phyloP scores from a whole-genome alignment of 2,888 invertebrate genomes.

The Orchestes rusci region DNA sequence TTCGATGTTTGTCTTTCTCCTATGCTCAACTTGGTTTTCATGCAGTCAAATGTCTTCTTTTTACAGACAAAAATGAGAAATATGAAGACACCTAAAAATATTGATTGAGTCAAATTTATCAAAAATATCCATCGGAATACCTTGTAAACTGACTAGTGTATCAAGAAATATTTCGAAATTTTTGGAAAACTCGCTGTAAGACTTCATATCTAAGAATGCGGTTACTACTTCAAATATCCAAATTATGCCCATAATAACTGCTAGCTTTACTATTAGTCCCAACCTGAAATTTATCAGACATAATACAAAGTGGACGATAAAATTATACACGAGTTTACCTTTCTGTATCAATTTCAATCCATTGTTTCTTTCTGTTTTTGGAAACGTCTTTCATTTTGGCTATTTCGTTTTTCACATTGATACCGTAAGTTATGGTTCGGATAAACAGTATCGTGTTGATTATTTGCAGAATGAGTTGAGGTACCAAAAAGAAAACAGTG shows the following conservation, averaged over 20 bases:
- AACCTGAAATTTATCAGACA: slow-evolving; percentile 56
- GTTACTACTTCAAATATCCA: slow-evolving; percentile 64
- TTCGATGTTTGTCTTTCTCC: slow-evolving; percentile 10
- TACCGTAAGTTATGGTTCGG: slow-evolving; percentile 62
- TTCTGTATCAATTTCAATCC: slow-evolving; percentile 60
- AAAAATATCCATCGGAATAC: no score
- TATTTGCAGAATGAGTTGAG: no score
- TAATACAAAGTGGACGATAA: no score
- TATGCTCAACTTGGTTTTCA: slow-evolving; percentile 13
- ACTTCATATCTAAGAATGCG: slow-evolving; percentile 46
- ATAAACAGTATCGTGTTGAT: slow-evolving; percentile 62
- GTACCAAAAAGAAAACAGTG: no score
- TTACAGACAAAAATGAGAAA: slow-evolving; percentile 33
- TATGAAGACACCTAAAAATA: slow-evolving; percentile 29
- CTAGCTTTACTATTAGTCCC: slow-evolving; percentile 63
- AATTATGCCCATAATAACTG: slow-evolving; percentile 72
- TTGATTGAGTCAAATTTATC: background rate
- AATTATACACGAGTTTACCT: no score
- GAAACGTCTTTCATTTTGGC: slow-evolving; percentile 56
- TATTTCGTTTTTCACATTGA: slow-evolving; percentile 67
- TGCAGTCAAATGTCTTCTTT: slow-evolving; percentile 24
- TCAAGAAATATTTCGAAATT: slow-evolving; percentile 48
- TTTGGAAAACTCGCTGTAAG: slow-evolving; percentile 45
- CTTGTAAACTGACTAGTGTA: slow-evolving; percentile 61
- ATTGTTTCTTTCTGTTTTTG: slow-evolving; percentile 45